These are phyloP conservation scores for Gymnoscelis rufifasciata DNA, from an alignment of 2,888 invertebrate genomes.

Conservation along the genomic window DNA sequence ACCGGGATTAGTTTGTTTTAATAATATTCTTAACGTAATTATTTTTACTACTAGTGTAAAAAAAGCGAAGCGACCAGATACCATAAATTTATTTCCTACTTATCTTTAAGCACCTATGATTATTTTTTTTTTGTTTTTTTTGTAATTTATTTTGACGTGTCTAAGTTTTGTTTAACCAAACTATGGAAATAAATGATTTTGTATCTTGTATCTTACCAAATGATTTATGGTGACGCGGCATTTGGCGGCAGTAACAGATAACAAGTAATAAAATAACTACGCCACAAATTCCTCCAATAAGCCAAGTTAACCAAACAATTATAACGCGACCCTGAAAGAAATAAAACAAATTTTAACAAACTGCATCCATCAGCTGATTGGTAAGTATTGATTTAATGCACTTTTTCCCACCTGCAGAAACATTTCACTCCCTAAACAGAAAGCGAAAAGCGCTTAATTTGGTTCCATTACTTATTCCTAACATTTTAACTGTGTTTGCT, in stretches of 20 bases:
- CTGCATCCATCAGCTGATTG: conserved; percentile 15
- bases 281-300: conserved; percentile 81
- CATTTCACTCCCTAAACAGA: conserved; percentile 68
- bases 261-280: conserved; percentile 81
- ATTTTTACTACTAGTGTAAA: no score
- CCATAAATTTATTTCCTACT: no score
- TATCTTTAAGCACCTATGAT: no score
- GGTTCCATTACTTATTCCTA: conserved; percentile 50
- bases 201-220: conserved; percentile 77
- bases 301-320: conserved; percentile 78
- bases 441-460: conserved; percentile 58
- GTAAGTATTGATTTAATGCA: conserved; percentile 42
- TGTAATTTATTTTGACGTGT: no score
- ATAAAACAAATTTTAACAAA: conserved; percentile 20
- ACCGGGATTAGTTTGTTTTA: background rate
- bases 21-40: background rate
- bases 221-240: conserved; percentile 84
- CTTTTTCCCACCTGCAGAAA: conserved; percentile 60
- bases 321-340: conserved; percentile 70
- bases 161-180: no score
- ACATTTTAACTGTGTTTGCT: conserved; percentile 54
- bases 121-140: no score
- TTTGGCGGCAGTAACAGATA: conserved; percentile 84
- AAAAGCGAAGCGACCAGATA: no score
- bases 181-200: no score